phyloP scores from a whole-genome alignment of 1,140 invertebrate species.

The Argopecten irradians region DNA sequence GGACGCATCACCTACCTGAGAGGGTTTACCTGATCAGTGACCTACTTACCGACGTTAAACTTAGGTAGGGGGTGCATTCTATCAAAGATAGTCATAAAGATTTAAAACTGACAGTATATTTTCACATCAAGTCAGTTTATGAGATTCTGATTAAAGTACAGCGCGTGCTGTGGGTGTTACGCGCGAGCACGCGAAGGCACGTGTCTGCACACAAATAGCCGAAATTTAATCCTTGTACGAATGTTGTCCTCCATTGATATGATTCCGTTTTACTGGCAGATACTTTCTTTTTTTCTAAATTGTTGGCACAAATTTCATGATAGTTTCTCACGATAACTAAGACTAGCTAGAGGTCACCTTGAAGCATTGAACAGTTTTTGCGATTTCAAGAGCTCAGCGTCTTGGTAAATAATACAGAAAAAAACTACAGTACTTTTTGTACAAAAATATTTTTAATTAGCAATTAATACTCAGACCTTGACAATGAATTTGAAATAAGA shows the following conservation, averaged over 20 bases:
- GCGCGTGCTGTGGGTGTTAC: not conserved
- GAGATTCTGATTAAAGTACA: not conserved
- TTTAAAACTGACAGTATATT: not conserved
- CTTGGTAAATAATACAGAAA: too few relatives aligned
- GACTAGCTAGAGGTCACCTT: not conserved
- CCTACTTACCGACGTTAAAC: not conserved
- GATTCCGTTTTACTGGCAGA: too few relatives aligned
- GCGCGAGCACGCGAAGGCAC: not conserved
- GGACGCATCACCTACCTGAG: not conserved
- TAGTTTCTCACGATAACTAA: not conserved
- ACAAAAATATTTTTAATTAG: too few relatives aligned
- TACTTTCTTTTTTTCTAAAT: not conserved
- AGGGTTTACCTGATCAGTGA: not conserved
- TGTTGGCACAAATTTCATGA: not conserved
- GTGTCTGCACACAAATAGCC: not conserved
- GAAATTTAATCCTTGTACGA: not conserved
- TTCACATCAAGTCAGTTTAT: not conserved
- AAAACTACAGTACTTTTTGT: too few relatives aligned
- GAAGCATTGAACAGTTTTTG: not conserved
- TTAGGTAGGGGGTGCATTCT: not conserved
- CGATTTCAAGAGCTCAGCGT: too few relatives aligned
- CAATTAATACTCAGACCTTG: not conserved
- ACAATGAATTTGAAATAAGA: not conserved
- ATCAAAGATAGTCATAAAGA: not conserved
- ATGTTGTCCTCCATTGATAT: not conserved